Evolutionary conservation across 2,113 vertebrate genomes (phyloP).

Genomic region (Seriola dumerili): DNA sequence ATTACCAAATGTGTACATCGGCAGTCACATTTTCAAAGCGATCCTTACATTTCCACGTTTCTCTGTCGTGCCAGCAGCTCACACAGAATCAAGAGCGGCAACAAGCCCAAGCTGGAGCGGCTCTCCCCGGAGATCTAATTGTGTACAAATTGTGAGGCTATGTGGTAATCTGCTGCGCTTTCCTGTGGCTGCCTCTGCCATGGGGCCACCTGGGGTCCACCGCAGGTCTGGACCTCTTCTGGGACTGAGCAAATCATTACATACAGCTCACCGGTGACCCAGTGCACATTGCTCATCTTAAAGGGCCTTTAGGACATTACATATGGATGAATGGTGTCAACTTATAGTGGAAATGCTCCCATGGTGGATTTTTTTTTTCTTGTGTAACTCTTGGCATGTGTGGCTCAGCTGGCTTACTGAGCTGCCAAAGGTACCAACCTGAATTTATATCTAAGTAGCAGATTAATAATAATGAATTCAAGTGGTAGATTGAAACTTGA

Average conservation of each 20-base stretch:
- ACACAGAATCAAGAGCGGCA: slow-evolving; percentile 36
- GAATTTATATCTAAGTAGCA: background rate
- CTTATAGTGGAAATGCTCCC: slow-evolving; percentile 2
- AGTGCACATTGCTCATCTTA: slow-evolving; percentile 22
- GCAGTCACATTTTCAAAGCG: slow-evolving; percentile 38
- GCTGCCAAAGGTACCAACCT: slow-evolving; percentile 8
- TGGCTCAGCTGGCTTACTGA: slow-evolving; percentile 16
- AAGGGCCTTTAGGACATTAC: slow-evolving; percentile 26
- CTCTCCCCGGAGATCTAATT: slow-evolving; percentile 64
- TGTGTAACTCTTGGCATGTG: background rate
- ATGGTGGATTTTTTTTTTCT: background rate
- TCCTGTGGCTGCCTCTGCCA: slow-evolving; percentile 40
- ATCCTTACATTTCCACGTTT: slow-evolving; percentile 12
- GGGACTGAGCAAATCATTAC: slow-evolving; percentile 42
- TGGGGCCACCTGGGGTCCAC: slow-evolving; percentile 62
- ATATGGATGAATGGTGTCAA: slow-evolving; percentile 21
- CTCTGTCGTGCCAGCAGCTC: slow-evolving; percentile 31
- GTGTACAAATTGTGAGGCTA: slow-evolving; percentile 51
- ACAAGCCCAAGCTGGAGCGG: slow-evolving; percentile 24
- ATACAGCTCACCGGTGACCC: slow-evolving; percentile 41
- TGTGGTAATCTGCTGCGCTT: slow-evolving; percentile 48
- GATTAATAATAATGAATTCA: slow-evolving; percentile 24
- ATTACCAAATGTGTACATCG: slow-evolving; percentile 9
- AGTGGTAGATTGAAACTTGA: slow-evolving; percentile 10
- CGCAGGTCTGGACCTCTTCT: slow-evolving; percentile 45